Evolutionary conservation across 2,797 vertebrate genomes (phyloP).

Genomic region (Coluber constrictor): DNA sequence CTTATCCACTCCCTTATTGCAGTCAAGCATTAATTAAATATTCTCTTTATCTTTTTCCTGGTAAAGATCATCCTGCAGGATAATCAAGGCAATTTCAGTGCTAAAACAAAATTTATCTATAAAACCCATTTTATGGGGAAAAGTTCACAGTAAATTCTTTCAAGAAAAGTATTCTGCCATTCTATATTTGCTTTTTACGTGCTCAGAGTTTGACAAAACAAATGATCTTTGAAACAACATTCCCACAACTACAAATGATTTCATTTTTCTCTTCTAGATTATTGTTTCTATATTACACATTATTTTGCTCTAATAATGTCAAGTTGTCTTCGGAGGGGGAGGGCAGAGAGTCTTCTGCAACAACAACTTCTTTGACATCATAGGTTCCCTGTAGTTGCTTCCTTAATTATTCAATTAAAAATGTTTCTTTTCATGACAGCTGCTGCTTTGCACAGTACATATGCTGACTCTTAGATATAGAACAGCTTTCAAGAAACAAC

Average conservation of each 20-base stretch:
- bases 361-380: conserved; percentile 62
- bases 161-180: neutral
- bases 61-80: neutral
- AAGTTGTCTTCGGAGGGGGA: conserved; percentile 55
- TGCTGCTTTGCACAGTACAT: conserved; percentile 75
- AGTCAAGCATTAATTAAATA: neutral
- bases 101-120: neutral
- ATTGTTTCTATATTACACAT: neutral
- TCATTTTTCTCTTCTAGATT: neutral
- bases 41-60: neutral
- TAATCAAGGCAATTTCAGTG: neutral
- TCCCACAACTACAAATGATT: neutral
- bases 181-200: neutral
- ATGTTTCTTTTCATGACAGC: conserved; percentile 70
- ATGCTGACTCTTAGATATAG: conserved; percentile 69
- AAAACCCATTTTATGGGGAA: neutral
- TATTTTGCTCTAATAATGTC: conserved; percentile 56
- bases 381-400: conserved; percentile 71
- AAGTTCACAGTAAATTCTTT: neutral
- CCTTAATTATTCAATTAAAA: conserved; percentile 75
- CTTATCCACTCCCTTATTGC: neutral
- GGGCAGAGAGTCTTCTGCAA: conserved; percentile 54
- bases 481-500: conserved; percentile 68
- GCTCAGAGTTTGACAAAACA: neutral
- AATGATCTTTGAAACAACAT: neutral